Base-by-base conservation (phyloP, 2,113 vertebrate genomes). In the Odontesthes bonariensis region DNA sequence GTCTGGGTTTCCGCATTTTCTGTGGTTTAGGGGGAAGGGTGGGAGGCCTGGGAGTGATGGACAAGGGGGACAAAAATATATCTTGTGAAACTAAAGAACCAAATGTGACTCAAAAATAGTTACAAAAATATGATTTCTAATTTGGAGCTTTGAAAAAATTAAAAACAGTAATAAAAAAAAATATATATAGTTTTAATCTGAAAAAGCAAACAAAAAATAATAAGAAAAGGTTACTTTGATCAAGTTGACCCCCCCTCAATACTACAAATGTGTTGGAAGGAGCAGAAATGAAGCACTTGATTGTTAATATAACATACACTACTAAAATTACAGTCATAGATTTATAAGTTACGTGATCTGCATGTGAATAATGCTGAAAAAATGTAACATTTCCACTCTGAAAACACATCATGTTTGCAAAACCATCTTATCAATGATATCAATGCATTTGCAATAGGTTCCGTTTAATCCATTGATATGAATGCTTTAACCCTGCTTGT, bases 1-100 rank as follows among this genome's bases (percentile, higher is more conserved):
- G 98, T 92, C 98, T 96, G 96, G 97, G 96, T 95, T 97, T 99
- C 96, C 96, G 97, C 95, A 97, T 96, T 99, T 98, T 99, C 97
- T 99, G 98, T 96, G 97, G 97, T 90, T 99, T 99, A 93, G 97
- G 97, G 96, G 98, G 97, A 86, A 99, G 96, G 88, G 95, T 96
- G 88, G 97, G 97, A 95, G 98, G 98, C 95, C 98, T 99, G 94
- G 90, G 94, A 95, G 94, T 81, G 79, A 83, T 67, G 82, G 84
- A 84, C 77, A 89, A 83, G 85, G 85, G 73, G 92, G 69, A 88
- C 51, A 94, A 94, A 95, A 90, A 95, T 75, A 85, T 17, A 73
- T 42, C 79, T 35, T 81, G 65, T 85, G 52, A 90, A 83, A 82
- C 61, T 57, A 56, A 52, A 46, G 20, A 73, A 57, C 14, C 35